A percentile compares a stretch with the other conserved stretches of the same genome.
phyloP scores from a whole-genome alignment of 2,888 invertebrate genomes.

The Philopedon plagiatum region DNA sequence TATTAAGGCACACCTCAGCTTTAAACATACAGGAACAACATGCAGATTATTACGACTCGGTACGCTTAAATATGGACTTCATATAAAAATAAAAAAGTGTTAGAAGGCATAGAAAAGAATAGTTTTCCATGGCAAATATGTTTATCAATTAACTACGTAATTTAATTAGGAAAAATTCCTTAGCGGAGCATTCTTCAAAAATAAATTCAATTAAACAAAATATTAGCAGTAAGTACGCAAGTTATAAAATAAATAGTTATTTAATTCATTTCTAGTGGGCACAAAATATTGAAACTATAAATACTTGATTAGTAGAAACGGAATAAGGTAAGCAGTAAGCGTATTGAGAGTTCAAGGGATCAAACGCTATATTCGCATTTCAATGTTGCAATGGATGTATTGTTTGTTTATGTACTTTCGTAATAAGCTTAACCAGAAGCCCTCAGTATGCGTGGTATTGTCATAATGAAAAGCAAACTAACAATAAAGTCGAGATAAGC shows the following conservation, averaged over 20 bases:
- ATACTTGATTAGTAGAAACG: conserved; percentile 28
- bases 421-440: conserved; percentile 12
- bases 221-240: neutral
- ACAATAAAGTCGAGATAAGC: neutral
- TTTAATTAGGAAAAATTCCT: no score
- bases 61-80: no score
- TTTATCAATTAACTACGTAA: no score
- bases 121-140: no score
- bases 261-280: neutral
- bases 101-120: no score
- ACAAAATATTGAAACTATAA: conserved; percentile 26
- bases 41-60: no score
- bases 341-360: conserved; percentile 14
- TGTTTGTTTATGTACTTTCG: conserved; percentile 30
- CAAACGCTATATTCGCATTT: conserved; percentile 30
- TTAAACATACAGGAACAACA: no score
- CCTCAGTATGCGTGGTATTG: conserved; percentile 2
- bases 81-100: no score
- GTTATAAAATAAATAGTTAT: conserved; percentile 12
- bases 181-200: no score
- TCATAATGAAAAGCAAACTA: conserved; percentile 28
- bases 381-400: conserved; percentile 13
- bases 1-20: no score
- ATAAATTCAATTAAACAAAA: no score
- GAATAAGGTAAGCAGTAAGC: conserved; percentile 29